Evolutionary conservation across 2,797 vertebrate species (phyloP), one percentile per base, ranked within the genome.

Genomic region (Eospalax fontanierii): DNA sequence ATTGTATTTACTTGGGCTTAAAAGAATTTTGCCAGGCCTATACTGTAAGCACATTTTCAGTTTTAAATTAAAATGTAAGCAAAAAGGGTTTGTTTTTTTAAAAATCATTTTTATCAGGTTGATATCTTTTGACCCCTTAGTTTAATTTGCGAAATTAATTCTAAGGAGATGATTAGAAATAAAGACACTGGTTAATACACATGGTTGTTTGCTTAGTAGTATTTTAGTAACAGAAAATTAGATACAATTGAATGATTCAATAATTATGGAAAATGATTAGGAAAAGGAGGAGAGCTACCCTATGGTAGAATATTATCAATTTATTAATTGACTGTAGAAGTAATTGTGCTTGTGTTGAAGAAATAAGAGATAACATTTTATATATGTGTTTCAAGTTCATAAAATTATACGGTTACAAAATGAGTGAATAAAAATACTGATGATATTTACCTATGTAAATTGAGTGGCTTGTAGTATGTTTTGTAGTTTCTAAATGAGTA

Each of bases 1-100:
- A 81, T 94, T 95, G 89, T 82, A 24, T 83, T 88, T 95, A 93
- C 26, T 65, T 43, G 8, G 24, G 14, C 63, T 94, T 85, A 88
- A 68, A 66, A 28, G 19, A 57, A 38, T 54, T 92, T 89, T 87
- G 4, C 18, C 35, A 80, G 2, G 94, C 40, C 86, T 93, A 5
- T 24, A 33, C 40, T 73, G 15, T 38, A 38, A 82, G 28, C 16
- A 89, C 19, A 81, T 91, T 93, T 94, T 76, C 9, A 11, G 50
- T 78, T 81, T 90, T 50, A 86, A 93, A 74, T 96, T 11, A 76
- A 35, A 78, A 85, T 73, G 7, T 88, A 57, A 92, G 61, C 68
- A 50, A 50, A 50, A 11, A 50, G 46, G 46, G n/a, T n/a, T n/a
- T n/a, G n/a, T n/a, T 50, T 50, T 50, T 50, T 50, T 50, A 50